A percentile compares a stretch with the other conserved stretches of the same genome.
phyloP scores from a whole-genome alignment of 2,888 invertebrate genomes.

The Oscheius sp. region DNA sequence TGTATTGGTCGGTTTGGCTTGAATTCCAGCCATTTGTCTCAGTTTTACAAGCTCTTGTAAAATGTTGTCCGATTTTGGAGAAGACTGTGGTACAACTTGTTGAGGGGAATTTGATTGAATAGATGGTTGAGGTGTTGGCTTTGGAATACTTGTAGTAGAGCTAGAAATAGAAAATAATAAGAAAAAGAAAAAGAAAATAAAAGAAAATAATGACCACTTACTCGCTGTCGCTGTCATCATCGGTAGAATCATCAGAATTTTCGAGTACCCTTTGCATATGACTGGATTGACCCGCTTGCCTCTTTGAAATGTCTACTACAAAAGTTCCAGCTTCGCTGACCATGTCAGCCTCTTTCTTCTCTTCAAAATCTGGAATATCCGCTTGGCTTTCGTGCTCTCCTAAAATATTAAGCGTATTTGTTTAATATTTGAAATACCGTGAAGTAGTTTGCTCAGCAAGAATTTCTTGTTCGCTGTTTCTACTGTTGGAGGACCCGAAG shows the following conservation, averaged over 20 bases:
- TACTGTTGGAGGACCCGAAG: conserved; percentile 4
- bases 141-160: no score
- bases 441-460: conserved; percentile 43
- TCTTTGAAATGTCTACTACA: conserved; percentile 47
- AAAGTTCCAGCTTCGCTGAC: conserved; percentile 55
- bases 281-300: conserved; percentile 29
- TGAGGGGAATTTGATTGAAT: not conserved
- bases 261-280: conserved; percentile 38
- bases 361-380: conserved; percentile 22
- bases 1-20: conserved; percentile 8
- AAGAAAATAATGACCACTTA: not conserved
- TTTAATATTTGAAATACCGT: conserved; percentile 25
- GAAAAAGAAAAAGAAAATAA: not conserved
- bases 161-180: no score
- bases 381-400: not conserved
- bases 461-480: conserved; percentile 44
- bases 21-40: conserved; percentile 46
- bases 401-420: not conserved
- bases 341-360: conserved; percentile 41
- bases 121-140: not conserved
- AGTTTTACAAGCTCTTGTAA: conserved; percentile 43
- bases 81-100: not conserved
- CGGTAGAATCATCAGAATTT: conserved; percentile 45
- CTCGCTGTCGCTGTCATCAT: conserved; percentile 45
- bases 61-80: conserved; percentile 30